Conservation (phyloP, 2,113 vertebrate species). For the Indicator maculatus region DNA sequence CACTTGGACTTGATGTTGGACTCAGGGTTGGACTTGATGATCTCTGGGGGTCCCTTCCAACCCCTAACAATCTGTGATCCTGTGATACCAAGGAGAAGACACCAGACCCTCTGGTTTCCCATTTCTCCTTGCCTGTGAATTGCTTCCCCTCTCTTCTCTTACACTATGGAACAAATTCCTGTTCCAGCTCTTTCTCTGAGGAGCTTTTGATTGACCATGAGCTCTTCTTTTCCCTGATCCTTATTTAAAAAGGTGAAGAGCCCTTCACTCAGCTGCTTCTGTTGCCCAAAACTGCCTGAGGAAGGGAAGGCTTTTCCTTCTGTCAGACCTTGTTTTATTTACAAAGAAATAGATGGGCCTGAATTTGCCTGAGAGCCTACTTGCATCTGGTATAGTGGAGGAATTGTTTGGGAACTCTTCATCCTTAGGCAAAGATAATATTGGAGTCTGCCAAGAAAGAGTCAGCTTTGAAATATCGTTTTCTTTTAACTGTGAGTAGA, state of each 20-base stretch:
- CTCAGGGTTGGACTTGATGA: no score
- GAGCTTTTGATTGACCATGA: not conserved
- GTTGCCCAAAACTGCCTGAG: not conserved
- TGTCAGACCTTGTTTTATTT: not conserved
- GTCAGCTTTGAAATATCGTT: not conserved
- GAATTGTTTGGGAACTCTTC: not conserved
- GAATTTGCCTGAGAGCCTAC: not conserved
- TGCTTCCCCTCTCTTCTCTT: not conserved
- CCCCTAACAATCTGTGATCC: no score
- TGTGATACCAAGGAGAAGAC: no score
- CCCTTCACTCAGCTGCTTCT: not conserved
- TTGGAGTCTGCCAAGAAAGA: not conserved
- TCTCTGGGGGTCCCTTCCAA: no score
- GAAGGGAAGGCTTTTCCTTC: not conserved
- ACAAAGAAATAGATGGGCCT: not conserved
- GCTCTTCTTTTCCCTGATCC: not conserved
- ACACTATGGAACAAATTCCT: accelerated
- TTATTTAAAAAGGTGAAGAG: not conserved
- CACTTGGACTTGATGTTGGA: no score
- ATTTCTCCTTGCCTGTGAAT: not conserved
- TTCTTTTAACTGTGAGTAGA: not conserved
- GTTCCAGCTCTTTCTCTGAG: not conserved
- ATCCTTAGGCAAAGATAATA: not conserved
- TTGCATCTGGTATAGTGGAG: not conserved
- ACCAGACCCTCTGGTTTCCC: not conserved